Conservation (phyloP, 2,888 invertebrate species). For the Chesias legatella region DNA sequence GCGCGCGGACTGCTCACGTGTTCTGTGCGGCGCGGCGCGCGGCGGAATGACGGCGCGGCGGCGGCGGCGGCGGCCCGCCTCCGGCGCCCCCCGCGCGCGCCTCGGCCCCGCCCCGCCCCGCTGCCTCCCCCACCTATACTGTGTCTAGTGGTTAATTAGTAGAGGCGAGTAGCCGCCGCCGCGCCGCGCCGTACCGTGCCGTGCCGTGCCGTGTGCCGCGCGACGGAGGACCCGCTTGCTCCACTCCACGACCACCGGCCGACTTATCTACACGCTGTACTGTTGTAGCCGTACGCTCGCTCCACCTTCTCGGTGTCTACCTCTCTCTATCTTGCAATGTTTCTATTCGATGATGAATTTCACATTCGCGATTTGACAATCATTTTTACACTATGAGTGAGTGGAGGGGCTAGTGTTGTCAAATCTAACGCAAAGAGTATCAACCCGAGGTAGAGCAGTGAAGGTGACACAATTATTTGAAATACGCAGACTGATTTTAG, state of each 20-base stretch:
- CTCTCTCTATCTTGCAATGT: constrained; percentile 59
- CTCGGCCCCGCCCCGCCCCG: constrained; percentile 33
- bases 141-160: too few relatives aligned
- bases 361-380: too few relatives aligned
- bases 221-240: too few relatives aligned
- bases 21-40: constrained; percentile 69
- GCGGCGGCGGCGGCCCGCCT: constrained; percentile 56
- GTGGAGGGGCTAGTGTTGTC: too few relatives aligned
- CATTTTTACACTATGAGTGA: too few relatives aligned
- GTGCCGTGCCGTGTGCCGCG: too few relatives aligned
- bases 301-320: constrained; percentile 63
- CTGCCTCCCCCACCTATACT: constrained; percentile 59
- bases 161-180: constrained; percentile 46
- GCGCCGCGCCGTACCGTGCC: constrained; percentile 28
- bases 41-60: constrained; percentile 69
- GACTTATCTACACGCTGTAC: constrained; percentile 48
- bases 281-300: too few relatives aligned
- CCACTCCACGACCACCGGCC: too few relatives aligned
- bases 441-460: too few relatives aligned
- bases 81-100: constrained; percentile 46
- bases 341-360: constrained; percentile 12
- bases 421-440: too few relatives aligned
- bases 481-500: too few relatives aligned
- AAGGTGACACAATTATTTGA: too few relatives aligned
- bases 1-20: constrained; percentile 72